phyloP scores from a whole-genome alignment of 2,888 invertebrate genomes.

The Masnerella sp. region DNA sequence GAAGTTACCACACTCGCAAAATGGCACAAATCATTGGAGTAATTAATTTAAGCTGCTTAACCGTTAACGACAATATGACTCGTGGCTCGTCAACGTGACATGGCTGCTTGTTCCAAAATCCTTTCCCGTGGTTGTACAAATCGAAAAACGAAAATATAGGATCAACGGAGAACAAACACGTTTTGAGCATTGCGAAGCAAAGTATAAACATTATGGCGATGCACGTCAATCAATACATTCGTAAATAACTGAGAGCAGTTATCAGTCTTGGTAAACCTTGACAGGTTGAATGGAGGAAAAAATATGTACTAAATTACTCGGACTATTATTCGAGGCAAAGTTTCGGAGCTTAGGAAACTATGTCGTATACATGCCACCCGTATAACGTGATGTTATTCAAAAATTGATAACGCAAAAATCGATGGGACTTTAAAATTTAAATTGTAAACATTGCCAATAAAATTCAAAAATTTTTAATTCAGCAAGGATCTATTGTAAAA shows the following conservation, averaged over 20 bases:
- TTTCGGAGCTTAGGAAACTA: slow-evolving; percentile 43
- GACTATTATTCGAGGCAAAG: slow-evolving; percentile 49
- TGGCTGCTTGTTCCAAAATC: slow-evolving; percentile 20
- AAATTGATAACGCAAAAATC: neutral
- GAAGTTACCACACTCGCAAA: slow-evolving; percentile 75
- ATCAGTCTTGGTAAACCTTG: slow-evolving; percentile 50
- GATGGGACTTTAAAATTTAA: too few relatives aligned
- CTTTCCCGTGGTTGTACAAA: neutral
- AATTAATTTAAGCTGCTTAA: slow-evolving; percentile 50
- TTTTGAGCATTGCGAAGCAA: slow-evolving; percentile 16
- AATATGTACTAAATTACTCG: slow-evolving; percentile 11
- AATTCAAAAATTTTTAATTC: neutral
- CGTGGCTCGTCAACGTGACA: slow-evolving; percentile 38
- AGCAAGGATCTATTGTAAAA: too few relatives aligned
- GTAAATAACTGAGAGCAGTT: slow-evolving; percentile 39
- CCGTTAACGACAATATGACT: slow-evolving; percentile 55
- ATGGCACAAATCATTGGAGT: slow-evolving; percentile 72
- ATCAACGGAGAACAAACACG: neutral
- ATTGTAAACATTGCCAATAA: neutral
- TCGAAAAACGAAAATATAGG: neutral
- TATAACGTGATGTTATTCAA: slow-evolving; percentile 35
- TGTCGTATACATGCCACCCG: slow-evolving; percentile 31
- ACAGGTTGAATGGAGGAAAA: slow-evolving; percentile 21
- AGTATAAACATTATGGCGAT: slow-evolving; percentile 15
- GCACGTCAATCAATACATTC: slow-evolving; percentile 20